Percentiles rank a stretch among this genome's conserved stretches.
Evolutionary conservation across 2,888 invertebrate genomes (phyloP).

Genomic region (Xanthorhoe spadicearia): DNA sequence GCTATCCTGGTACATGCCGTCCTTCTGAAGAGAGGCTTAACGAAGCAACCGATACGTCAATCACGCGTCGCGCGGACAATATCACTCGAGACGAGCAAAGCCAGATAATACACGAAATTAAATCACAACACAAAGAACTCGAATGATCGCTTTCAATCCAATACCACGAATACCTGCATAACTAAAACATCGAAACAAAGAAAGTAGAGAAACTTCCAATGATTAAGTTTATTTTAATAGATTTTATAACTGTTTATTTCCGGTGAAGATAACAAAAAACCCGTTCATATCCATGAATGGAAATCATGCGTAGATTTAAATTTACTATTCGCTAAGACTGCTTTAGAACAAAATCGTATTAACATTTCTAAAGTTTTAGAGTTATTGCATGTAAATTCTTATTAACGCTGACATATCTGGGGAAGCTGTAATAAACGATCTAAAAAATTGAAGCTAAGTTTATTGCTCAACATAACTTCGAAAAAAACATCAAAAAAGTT

Average conservation of each 20-base stretch:
- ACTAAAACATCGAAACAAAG: conserved; percentile 34
- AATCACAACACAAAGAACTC: conserved; percentile 32
- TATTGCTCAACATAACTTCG: background rate
- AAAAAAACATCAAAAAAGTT: background rate
- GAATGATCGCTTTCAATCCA: conserved; percentile 33
- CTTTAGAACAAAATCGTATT: conserved; percentile 44
- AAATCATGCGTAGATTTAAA: conserved; percentile 46
- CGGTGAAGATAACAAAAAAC: conserved; percentile 60
- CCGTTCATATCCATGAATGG: conserved; percentile 43
- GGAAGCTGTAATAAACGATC: no score
- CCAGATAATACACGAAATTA: conserved; percentile 27
- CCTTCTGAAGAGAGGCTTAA: conserved; percentile 67
- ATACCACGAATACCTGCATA: conserved; percentile 25
- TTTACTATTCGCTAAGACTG: conserved; percentile 43
- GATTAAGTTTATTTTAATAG: conserved; percentile 43
- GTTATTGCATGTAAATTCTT: conserved; percentile 38
- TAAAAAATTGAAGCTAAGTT: no score
- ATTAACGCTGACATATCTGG: background rate
- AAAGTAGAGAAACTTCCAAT: conserved; percentile 32
- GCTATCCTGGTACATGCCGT: conserved; percentile 42
- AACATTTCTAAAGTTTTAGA: conserved; percentile 40
- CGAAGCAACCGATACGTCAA: conserved; percentile 71
- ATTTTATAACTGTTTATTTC: conserved; percentile 52
- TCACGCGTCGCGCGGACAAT: conserved; percentile 61
- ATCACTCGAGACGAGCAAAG: conserved; percentile 36